Percentiles rank a stretch among this genome's conserved stretches.
These are phyloP conservation scores for Nudaria mundana DNA, from an alignment of 2,888 invertebrate species.

Conservation along the genomic window DNA sequence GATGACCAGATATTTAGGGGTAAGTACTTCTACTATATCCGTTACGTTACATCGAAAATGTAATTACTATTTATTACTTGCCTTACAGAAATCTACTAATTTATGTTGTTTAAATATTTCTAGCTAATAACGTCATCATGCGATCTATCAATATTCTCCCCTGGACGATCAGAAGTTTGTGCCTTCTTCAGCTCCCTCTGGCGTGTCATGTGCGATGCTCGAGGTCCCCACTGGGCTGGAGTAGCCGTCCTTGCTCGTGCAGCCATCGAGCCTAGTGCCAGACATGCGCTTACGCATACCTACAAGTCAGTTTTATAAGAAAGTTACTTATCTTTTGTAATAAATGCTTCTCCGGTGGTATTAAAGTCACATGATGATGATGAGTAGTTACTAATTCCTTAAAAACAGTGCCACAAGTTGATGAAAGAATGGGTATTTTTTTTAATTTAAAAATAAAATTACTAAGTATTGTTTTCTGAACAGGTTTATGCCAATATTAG, in stretches of 20 bases:
- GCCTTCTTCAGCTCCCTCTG: constrained; percentile 86
- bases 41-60: no score
- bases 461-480: background rate
- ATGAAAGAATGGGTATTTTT: background rate
- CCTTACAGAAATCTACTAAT: background rate
- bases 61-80: no score
- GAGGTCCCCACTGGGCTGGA: constrained; percentile 84
- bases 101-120: constrained; percentile 26
- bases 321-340: no score
- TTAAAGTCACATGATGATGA: no score
- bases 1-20: constrained; percentile 77
- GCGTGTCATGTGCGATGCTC: constrained; percentile 82
- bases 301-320: constrained; percentile 71
- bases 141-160: constrained; percentile 85
- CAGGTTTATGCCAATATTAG: constrained; percentile 84
- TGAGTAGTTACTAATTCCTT: no score
- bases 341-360: no score
- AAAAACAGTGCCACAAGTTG: no score
- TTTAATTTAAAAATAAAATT: background rate
- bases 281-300: constrained; percentile 84
- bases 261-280: constrained; percentile 82
- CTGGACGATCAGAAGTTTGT: constrained; percentile 82
- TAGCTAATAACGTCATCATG: constrained; percentile 84
- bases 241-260: constrained; percentile 84
- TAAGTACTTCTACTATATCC: no score